Evolutionary conservation across 2,113 vertebrate genomes (phyloP).

Genomic region (Zapornia atra): DNA sequence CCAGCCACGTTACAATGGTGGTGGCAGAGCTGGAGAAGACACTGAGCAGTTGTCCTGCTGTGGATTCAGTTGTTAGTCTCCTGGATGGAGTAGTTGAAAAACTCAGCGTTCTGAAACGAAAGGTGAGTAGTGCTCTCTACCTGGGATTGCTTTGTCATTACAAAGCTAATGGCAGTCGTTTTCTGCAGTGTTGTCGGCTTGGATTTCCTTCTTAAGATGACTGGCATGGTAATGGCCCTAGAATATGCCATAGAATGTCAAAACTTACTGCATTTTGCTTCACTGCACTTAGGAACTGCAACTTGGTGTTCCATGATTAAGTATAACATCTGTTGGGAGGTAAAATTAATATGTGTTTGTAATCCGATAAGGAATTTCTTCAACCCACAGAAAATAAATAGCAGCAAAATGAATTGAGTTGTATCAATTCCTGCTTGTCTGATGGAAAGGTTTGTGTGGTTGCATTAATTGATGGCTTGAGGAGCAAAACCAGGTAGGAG

Average conservation of each 20-base stretch:
- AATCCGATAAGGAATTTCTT: not conserved
- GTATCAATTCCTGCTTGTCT: not conserved
- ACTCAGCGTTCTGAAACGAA: conserved; percentile 94
- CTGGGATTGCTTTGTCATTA: not conserved
- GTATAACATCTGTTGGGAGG: not conserved
- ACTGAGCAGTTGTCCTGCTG: conserved; percentile 91
- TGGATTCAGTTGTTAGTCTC: conserved; percentile 95
- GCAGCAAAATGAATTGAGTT: not conserved
- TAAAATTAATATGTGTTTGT: not conserved
- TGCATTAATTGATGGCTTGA: not conserved
- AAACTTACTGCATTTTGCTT: not conserved
- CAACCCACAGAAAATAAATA: not conserved
- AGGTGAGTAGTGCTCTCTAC: conserved; percentile 75
- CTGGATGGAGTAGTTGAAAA: conserved; percentile 98
- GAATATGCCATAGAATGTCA: not conserved
- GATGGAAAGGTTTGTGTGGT: not conserved
- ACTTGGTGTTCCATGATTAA: not conserved
- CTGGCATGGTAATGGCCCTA: not conserved
- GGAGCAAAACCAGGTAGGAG: not conserved
- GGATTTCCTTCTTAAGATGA: not conserved
- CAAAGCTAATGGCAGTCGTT: not conserved
- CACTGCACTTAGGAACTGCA: not conserved
- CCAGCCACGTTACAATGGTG: conserved; percentile 97
- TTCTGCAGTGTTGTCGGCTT: not conserved
- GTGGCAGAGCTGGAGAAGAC: conserved; percentile 98